Conservation (phyloP, 1,140 invertebrate genomes). For the Diprion similis region DNA sequence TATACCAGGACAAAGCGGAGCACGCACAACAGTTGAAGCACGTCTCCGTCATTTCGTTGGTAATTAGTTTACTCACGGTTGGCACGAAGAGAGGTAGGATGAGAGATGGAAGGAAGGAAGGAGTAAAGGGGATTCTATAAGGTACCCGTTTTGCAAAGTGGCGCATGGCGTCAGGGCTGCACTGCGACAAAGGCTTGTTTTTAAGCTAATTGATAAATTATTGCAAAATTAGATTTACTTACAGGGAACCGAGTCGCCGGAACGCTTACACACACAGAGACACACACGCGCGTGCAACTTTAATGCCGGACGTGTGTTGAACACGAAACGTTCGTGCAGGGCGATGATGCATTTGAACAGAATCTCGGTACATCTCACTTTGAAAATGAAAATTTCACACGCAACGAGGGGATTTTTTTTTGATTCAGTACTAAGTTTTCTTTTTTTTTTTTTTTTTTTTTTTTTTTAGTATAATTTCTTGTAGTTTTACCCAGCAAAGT, state of each 20-base stretch:
- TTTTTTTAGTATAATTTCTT: too few species aligned
- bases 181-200: conserved; percentile 29
- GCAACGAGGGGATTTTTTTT: too few species aligned
- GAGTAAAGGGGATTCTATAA: conserved; percentile 2
- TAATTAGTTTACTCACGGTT: not conserved
- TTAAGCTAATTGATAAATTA: conserved; percentile 35
- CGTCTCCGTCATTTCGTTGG: not conserved
- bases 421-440: too few species aligned
- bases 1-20: not conserved
- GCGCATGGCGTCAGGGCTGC: not conserved
- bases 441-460: too few species aligned
- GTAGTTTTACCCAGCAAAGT: too few species aligned
- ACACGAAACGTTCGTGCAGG: not conserved
- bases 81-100: not conserved
- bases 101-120: not conserved
- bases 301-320: conserved; percentile 19
- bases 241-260: conserved; percentile 15
- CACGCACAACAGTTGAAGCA: not conserved
- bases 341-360: too few species aligned
- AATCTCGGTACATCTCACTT: too few species aligned
- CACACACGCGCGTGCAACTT: too few species aligned
- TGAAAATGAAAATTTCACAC: too few species aligned
- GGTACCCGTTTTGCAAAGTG: not conserved
- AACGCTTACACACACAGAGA: conserved; percentile 32
- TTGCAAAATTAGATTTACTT: conserved; percentile 28